Conservation (phyloP, 2,888 invertebrate genomes). For the Rhimphoctona megacephalus region DNA sequence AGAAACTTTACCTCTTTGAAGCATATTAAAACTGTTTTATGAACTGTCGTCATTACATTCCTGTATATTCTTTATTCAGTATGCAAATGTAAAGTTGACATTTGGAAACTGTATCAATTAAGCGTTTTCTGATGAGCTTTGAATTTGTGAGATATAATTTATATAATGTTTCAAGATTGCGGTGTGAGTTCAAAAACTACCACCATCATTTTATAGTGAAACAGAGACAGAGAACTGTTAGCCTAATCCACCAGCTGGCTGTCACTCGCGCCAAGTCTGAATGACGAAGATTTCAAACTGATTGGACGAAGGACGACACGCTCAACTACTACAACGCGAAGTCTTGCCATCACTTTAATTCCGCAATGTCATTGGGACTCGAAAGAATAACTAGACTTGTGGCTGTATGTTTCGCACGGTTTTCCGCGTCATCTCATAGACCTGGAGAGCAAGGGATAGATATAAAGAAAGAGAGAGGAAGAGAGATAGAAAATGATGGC, state of each 20-base stretch:
- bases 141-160: neutral
- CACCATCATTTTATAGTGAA: slow-evolving; percentile 59
- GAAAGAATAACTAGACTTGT: slow-evolving; percentile 43
- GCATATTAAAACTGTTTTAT: slow-evolving; percentile 1
- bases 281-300: slow-evolving; percentile 72
- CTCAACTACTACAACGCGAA: slow-evolving; percentile 63
- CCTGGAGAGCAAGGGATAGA: slow-evolving; percentile 28
- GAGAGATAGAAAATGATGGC: slow-evolving; percentile 70
- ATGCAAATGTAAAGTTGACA: neutral
- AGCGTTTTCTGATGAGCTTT: neutral
- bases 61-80: neutral
- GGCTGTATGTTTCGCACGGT: slow-evolving; percentile 39
- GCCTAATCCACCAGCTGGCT: slow-evolving; percentile 70
- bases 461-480: slow-evolving; percentile 35
- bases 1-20: slow-evolving; percentile 15
- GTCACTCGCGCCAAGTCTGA: slow-evolving; percentile 71
- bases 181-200: slow-evolving; percentile 25
- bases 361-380: slow-evolving; percentile 71
- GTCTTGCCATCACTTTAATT: slow-evolving; percentile 71
- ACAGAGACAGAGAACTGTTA: slow-evolving; percentile 39
- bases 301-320: slow-evolving; percentile 70
- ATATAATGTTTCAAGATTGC: neutral
- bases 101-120: slow-evolving; percentile 3
- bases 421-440: slow-evolving; percentile 23
- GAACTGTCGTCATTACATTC: neutral